phyloP scores from a whole-genome alignment of 92 coral and sea anemone genomes.

The Phenganax stokvisi region DNA sequence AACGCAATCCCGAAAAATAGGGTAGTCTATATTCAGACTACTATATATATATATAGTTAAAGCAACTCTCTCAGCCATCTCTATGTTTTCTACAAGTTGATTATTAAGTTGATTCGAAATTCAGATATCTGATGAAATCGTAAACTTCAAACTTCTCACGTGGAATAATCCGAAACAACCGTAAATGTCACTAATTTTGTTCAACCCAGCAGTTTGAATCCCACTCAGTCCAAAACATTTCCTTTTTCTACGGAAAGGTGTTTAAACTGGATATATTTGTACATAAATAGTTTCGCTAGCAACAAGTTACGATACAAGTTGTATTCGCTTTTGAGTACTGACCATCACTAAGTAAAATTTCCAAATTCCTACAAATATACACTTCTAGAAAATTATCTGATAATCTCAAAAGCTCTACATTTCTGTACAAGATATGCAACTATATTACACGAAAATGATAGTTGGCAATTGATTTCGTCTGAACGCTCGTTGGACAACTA shows the following conservation, averaged over 20 bases:
- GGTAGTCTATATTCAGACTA: too few relatives aligned
- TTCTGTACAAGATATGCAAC: conserved; percentile 29
- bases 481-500: conserved; percentile 1
- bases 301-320: not conserved
- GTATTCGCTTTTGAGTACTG: not conserved
- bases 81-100: too few relatives aligned
- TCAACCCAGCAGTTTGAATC: too few relatives aligned
- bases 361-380: conserved; percentile 36
- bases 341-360: conserved; percentile 31
- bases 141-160: too few relatives aligned
- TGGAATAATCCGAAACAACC: too few relatives aligned
- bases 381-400: conserved; percentile 27
- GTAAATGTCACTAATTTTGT: too few relatives aligned
- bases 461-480: not conserved
- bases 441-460: conserved; percentile 14
- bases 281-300: conserved; percentile 16
- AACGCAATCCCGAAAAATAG: too few relatives aligned
- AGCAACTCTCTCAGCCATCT: too few relatives aligned
- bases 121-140: too few relatives aligned
- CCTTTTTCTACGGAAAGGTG: not conserved
- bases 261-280: not conserved
- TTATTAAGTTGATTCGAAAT: too few relatives aligned
- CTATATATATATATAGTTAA: too few relatives aligned
- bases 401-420: not conserved
- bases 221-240: not conserved